Evolutionary conservation across 2,888 invertebrate species (phyloP).

Genomic region (Philereme transversata): DNA sequence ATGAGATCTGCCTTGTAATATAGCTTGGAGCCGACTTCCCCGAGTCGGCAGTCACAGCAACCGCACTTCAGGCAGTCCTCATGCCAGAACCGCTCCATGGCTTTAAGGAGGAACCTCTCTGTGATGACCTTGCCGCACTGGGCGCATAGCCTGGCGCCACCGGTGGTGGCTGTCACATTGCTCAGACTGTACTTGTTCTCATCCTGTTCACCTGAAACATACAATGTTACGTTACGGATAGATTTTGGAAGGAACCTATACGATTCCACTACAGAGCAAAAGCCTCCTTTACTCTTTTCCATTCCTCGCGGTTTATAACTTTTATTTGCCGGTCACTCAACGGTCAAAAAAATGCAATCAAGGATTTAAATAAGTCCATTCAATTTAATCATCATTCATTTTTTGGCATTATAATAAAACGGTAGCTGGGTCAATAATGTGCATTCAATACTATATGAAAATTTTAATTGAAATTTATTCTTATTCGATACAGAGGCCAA

Average conservation of each 20-base stretch:
- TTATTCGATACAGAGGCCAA: too few species aligned
- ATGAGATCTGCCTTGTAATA: conserved; percentile 96
- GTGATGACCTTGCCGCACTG: conserved; percentile 94
- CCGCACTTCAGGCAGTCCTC: conserved; percentile 97
- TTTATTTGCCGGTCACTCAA: too few species aligned
- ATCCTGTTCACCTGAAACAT: conserved; percentile 73
- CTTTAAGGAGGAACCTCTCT: conserved; percentile 92
- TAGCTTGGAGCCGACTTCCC: conserved; percentile 95
- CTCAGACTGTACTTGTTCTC: conserved; percentile 73
- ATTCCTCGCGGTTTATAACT: too few species aligned
- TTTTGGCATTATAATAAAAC: too few species aligned
- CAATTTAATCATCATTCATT: too few species aligned
- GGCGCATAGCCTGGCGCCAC: conserved; percentile 87
- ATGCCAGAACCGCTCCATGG: conserved; percentile 96
- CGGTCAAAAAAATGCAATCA: too few species aligned
- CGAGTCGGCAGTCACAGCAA: conserved; percentile 96
- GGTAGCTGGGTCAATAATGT: too few species aligned
- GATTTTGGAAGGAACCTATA: neutral
- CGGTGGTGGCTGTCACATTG: conserved; percentile 60
- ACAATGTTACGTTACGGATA: neutral
- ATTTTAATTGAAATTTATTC: too few species aligned
- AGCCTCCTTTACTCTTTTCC: too few species aligned
- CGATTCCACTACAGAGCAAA: too few species aligned
- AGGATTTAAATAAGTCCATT: too few species aligned
- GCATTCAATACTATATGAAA: too few species aligned